phyloP scores from a whole-genome alignment of 2,888 invertebrate species.

The Diaperis boleti region DNA sequence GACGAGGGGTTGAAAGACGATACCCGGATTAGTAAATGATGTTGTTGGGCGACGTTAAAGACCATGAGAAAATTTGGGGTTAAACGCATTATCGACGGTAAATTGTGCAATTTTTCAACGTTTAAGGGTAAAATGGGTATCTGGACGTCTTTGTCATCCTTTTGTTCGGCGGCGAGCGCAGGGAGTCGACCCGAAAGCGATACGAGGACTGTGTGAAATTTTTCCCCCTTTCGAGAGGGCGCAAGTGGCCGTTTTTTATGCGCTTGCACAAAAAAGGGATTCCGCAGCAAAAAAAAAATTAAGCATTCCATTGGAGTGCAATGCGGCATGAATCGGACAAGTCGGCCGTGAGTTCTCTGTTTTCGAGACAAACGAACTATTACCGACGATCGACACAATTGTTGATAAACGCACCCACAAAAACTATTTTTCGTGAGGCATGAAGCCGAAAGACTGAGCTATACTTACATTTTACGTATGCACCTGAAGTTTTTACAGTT shows the following conservation, averaged over 20 bases:
- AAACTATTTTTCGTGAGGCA: too few species aligned
- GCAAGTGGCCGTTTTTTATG: slow-evolving; percentile 18
- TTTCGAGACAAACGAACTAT: too few species aligned
- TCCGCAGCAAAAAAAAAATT: not conserved
- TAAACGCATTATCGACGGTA: slow-evolving; percentile 43
- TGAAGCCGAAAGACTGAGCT: too few species aligned
- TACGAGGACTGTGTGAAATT: slow-evolving; percentile 36
- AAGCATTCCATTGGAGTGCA: too few species aligned
- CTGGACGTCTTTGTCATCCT: slow-evolving; percentile 40
- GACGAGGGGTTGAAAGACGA: slow-evolving; percentile 60
- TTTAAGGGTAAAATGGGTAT: slow-evolving; percentile 41
- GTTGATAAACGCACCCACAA: not conserved
- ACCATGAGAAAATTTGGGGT: slow-evolving; percentile 45
- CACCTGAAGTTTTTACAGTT: too few species aligned
- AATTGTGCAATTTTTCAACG: slow-evolving; percentile 46
- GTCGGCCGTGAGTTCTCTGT: too few species aligned
- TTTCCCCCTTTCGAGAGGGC: slow-evolving; percentile 28
- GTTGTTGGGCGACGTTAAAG: slow-evolving; percentile 50
- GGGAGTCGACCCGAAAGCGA: slow-evolving; percentile 37
- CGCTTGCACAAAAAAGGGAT: slow-evolving; percentile 1
- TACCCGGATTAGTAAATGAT: slow-evolving; percentile 63
- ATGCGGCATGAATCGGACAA: too few species aligned
- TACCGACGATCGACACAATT: too few species aligned
- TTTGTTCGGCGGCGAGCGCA: slow-evolving; percentile 27
- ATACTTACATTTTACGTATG: too few species aligned